Conservation (phyloP, 1,140 invertebrate genomes). For the Nephila pilipes region DNA sequence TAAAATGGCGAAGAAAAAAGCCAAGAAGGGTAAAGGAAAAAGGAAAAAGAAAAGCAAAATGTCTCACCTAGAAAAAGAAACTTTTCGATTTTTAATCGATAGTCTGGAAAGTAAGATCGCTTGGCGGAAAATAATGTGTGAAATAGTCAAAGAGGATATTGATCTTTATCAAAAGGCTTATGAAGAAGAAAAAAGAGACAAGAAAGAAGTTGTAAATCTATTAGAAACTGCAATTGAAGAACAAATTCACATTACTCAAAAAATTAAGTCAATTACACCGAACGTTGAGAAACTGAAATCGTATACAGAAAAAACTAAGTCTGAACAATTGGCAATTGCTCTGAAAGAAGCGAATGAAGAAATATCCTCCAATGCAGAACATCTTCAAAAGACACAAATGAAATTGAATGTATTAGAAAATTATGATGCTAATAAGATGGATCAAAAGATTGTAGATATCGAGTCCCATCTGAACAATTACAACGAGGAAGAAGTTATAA, state of each 20-base stretch:
- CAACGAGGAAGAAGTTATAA: neutral
- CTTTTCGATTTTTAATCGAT: neutral
- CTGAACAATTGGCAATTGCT: neutral
- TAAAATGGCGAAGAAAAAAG: conserved; percentile 33
- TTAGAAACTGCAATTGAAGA: neutral
- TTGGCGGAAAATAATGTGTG: neutral
- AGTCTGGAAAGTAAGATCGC: conserved; percentile 11
- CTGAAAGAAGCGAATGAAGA: neutral
- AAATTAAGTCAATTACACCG: neutral
- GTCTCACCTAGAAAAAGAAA: neutral
- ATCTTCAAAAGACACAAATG: neutral
- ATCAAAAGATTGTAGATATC: neutral
- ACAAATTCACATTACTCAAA: neutral
- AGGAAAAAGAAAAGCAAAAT: neutral
- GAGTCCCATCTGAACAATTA: neutral
- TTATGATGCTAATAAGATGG: neutral
- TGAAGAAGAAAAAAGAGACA: neutral
- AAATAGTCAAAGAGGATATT: neutral
- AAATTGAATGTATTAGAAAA: neutral
- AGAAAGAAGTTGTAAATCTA: neutral
- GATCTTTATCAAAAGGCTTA: neutral
- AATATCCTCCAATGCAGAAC: neutral
- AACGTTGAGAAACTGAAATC: neutral
- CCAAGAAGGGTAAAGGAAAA: neutral
- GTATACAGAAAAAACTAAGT: neutral